These are phyloP conservation scores for Tridacna gigas DNA, from an alignment of 2,888 invertebrate genomes.

Conservation along the genomic window DNA sequence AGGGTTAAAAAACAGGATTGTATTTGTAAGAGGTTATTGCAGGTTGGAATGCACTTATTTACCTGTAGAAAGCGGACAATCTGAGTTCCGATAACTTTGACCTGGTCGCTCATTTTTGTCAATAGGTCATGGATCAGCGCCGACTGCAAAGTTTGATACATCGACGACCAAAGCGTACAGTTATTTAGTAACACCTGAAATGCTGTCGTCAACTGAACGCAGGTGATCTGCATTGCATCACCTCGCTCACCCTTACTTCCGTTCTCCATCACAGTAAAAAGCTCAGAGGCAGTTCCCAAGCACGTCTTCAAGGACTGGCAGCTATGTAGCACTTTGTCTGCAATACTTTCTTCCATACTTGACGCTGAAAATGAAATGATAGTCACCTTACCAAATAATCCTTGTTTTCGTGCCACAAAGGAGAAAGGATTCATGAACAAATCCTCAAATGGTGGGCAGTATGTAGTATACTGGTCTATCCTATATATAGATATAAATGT, in stretches of 20 bases:
- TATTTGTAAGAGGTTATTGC: too few relatives aligned
- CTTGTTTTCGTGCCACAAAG: too few relatives aligned
- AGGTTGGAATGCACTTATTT: neutral
- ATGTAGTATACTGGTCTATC: too few relatives aligned
- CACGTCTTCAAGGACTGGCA: constrained; percentile 47
- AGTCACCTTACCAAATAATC: too few relatives aligned
- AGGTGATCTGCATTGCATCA: constrained; percentile 34
- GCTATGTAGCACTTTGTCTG: constrained; percentile 75
- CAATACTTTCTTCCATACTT: constrained; percentile 74
- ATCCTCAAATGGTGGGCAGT: too few relatives aligned
- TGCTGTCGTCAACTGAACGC: constrained; percentile 63
- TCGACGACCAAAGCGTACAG: constrained; percentile 74
- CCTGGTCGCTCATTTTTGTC: constrained; percentile 68
- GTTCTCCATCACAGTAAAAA: constrained; percentile 43
- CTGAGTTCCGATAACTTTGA: constrained; percentile 74
- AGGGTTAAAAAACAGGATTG: too few relatives aligned
- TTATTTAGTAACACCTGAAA: constrained; percentile 71
- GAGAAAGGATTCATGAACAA: too few relatives aligned
- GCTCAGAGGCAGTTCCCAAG: constrained; percentile 33
- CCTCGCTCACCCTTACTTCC: constrained; percentile 17
- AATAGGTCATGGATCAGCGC: constrained; percentile 76
- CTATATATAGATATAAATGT: too few relatives aligned
- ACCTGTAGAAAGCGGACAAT: constrained; percentile 80
- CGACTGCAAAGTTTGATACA: constrained; percentile 71
- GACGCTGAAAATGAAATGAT: constrained; percentile 39